These are phyloP conservation scores for Abscondita cerata DNA, from an alignment of 2,888 invertebrate genomes.

Conservation along the genomic window DNA sequence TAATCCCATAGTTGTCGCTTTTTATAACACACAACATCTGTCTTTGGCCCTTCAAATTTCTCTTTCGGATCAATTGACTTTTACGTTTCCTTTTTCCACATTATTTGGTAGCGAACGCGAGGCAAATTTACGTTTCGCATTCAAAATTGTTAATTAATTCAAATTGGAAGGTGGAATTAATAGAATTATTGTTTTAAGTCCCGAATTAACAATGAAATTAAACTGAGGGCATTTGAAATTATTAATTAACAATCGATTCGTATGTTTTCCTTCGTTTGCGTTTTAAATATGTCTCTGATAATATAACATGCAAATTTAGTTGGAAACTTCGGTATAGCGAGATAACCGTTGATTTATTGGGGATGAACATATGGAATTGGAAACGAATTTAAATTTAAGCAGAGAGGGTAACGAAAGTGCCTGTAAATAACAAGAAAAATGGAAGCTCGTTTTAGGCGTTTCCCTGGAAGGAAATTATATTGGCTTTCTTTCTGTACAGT, in stretches of 20 bases:
- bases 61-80: slow-evolving; percentile 1
- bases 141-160: not conserved
- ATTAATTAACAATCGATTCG: not conserved
- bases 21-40: not conserved
- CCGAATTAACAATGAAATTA: no score
- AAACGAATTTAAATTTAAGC: slow-evolving; percentile 33
- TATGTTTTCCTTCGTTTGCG: slow-evolving; percentile 18
- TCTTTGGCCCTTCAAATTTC: not conserved
- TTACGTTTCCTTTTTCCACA: slow-evolving; percentile 5
- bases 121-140: not conserved
- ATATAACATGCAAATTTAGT: slow-evolving; percentile 29
- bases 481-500: slow-evolving; percentile 13
- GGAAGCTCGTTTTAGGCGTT: slow-evolving; percentile 27
- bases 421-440: slow-evolving; percentile 32
- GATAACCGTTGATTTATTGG: slow-evolving; percentile 34
- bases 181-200: not conserved
- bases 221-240: not conserved
- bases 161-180: no score
- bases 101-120: slow-evolving; percentile 10
- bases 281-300: slow-evolving; percentile 32
- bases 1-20: no score
- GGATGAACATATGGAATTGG: slow-evolving; percentile 36
- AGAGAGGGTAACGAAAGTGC: slow-evolving; percentile 30
- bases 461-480: slow-evolving; percentile 23
- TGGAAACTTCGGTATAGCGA: slow-evolving; percentile 26